phyloP scores from a whole-genome alignment of 2,797 vertebrate species.

The Characodon lateralis region DNA sequence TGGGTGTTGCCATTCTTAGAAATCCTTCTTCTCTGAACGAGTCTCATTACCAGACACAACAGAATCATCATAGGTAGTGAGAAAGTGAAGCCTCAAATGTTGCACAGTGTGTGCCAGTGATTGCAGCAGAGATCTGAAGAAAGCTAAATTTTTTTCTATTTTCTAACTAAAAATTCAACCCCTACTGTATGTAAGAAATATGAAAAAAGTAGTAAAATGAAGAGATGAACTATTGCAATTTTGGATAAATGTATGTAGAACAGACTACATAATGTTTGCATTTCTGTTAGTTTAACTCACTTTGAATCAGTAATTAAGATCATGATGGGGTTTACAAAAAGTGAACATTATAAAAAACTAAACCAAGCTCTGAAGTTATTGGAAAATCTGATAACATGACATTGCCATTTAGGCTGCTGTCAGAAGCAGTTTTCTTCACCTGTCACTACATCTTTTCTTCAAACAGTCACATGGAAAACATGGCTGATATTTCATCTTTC shows the following conservation, averaged over 20 bases:
- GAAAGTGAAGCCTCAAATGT: not conserved
- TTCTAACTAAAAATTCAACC: not conserved
- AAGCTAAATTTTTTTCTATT: not conserved
- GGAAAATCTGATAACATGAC: not conserved
- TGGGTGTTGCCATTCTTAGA: constrained; percentile 10
- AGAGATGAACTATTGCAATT: not conserved
- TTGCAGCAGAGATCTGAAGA: constrained; percentile 1
- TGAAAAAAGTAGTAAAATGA: not conserved
- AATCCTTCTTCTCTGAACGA: constrained; percentile 5
- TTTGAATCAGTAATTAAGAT: not conserved
- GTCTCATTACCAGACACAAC: constrained; percentile 17
- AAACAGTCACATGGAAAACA: not conserved
- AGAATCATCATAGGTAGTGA: constrained; percentile 8
- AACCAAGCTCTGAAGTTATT: not conserved
- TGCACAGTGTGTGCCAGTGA: constrained; percentile 3
- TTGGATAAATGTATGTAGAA: not conserved
- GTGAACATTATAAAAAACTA: not conserved
- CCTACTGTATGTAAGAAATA: not conserved
- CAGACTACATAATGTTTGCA: not conserved
- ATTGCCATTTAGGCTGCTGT: not conserved
- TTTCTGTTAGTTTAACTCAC: not conserved
- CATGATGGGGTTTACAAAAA: not conserved
- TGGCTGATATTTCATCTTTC: not conserved
- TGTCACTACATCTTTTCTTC: constrained; percentile 10
- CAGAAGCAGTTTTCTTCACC: constrained; percentile 14